These are phyloP conservation scores for Watsonalla cultraria DNA, from an alignment of 2,888 invertebrate genomes.

Conservation along the genomic window DNA sequence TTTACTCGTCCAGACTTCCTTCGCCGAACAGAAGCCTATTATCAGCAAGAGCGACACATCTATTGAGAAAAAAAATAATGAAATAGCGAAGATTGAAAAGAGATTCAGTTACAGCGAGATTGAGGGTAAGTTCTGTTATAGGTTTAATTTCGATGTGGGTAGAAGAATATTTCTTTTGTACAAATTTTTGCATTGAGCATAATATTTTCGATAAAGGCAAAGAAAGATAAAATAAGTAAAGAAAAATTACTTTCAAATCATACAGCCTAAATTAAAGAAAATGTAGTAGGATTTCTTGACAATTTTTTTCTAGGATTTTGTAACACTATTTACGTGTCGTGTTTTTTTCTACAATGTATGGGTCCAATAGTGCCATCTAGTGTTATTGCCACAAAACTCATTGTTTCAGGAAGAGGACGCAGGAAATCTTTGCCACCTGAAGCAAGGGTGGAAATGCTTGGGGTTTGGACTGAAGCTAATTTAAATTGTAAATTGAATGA, in stretches of 20 bases:
- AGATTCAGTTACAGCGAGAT: constrained; percentile 62
- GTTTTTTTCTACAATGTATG: too few relatives aligned
- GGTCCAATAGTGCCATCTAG: constrained; percentile 31
- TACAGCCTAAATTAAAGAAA: too few relatives aligned
- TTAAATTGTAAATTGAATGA: constrained; percentile 73
- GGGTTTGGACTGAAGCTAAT: constrained; percentile 72
- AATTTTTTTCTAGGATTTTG: too few relatives aligned
- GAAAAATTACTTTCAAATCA: too few relatives aligned
- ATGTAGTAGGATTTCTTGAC: too few relatives aligned
- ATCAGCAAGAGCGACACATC: constrained; percentile 62
- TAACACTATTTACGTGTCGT: too few relatives aligned
- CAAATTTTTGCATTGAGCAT: too few relatives aligned
- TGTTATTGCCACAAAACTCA: background rate
- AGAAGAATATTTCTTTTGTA: too few relatives aligned
- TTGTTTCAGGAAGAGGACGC: constrained; percentile 39
- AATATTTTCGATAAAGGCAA: too few relatives aligned
- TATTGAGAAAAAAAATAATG: constrained; percentile 43
- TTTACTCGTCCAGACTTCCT: constrained; percentile 53
- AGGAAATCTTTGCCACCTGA: constrained; percentile 48
- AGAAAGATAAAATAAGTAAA: too few relatives aligned
- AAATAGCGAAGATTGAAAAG: constrained; percentile 44
- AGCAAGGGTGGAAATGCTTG: constrained; percentile 67
- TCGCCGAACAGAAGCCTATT: constrained; percentile 45
- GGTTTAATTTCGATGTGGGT: too few relatives aligned
- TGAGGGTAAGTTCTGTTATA: constrained; percentile 40